Base-by-base conservation (phyloP, 2,888 invertebrate species). In the Falcaria lacertinaria region DNA sequence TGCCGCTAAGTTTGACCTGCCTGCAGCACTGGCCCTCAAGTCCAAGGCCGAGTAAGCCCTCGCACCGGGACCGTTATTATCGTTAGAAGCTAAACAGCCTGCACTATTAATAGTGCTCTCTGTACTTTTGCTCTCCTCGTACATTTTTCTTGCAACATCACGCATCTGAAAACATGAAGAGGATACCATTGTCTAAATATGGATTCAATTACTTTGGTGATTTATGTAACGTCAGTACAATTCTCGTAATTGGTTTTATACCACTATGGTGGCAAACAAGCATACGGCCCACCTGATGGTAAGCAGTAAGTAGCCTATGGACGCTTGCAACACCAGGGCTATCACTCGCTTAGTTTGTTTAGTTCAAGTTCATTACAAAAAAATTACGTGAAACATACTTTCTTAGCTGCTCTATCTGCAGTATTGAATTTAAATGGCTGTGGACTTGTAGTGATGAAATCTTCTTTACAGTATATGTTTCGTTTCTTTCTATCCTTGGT, bases 1-100 rank as follows among this genome's bases (percentile, higher is more conserved):
- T 2, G 94, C 93, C 5, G 94, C 94, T 52, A 94, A 79, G 66
- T 94, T 94, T 1, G 92, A 92, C 42, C 88, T 72, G 11, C 87
- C 84, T 0, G 81, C 80, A n/a, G 74, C 70, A 1, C 33, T 47
- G 2, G 74, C 74, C 43, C 84, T 74, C 1, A 88, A 64, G 39
- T 89, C 88, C 39, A 87, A 57, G 1, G 75, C 91, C 44, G 82
- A 91, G 79, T 67, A 91, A 35, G 62, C 90, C 55, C 66, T 82
- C 57, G 66, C 84, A 51, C 69, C 89, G 0, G 74, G 72, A 0
- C 67, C 71, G 1, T 65, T 62, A 0, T 22, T 37, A 6, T 19
- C 37, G 17, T 37, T 37, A 2, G 22, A 22, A 37, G 14, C 37
- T 28, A 28, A 28, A 28, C 28, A 28, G 11, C 56, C 60, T 8